phyloP scores from a whole-genome alignment of 2,888 invertebrate genomes.

The Andrena trimmerana region DNA sequence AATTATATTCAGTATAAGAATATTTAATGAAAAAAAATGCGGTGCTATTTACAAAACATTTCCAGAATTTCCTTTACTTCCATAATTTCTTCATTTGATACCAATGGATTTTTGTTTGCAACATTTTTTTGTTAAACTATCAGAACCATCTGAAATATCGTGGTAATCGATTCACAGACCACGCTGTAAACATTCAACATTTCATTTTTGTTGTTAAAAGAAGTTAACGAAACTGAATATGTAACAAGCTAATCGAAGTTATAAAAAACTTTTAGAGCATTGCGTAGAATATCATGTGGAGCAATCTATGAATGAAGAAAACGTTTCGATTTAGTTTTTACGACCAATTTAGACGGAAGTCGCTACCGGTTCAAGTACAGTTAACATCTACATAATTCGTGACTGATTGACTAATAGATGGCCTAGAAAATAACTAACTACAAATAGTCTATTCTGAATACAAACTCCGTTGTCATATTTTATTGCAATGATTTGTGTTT shows the following conservation, averaged over 20 bases:
- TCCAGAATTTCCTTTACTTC: too few species aligned
- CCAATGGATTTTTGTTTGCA: too few species aligned
- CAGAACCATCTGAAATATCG: too few species aligned
- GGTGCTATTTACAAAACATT: too few species aligned
- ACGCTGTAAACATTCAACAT: background rate
- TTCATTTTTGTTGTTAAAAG: background rate
- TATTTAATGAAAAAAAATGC: too few species aligned
- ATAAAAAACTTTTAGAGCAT: background rate
- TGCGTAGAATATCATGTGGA: background rate
- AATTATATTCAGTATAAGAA: too few species aligned
- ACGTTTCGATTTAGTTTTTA: slow-evolving; percentile 18
- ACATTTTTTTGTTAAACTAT: too few species aligned
- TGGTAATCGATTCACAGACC: too few species aligned
- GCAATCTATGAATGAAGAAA: background rate
- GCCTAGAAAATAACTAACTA: slow-evolving; percentile 8
- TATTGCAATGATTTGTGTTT: background rate
- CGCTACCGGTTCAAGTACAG: slow-evolving; percentile 56
- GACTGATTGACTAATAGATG: slow-evolving; percentile 30
- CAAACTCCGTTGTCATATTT: background rate
- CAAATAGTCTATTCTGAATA: background rate
- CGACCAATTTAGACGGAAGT: slow-evolving; percentile 50
- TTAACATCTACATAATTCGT: slow-evolving; percentile 56
- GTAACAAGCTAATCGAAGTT: background rate
- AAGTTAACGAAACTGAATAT: background rate
- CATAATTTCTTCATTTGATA: too few species aligned